Evolutionary conservation across 2,888 invertebrate species (phyloP).

Genomic region (Aplocera efformata): DNA sequence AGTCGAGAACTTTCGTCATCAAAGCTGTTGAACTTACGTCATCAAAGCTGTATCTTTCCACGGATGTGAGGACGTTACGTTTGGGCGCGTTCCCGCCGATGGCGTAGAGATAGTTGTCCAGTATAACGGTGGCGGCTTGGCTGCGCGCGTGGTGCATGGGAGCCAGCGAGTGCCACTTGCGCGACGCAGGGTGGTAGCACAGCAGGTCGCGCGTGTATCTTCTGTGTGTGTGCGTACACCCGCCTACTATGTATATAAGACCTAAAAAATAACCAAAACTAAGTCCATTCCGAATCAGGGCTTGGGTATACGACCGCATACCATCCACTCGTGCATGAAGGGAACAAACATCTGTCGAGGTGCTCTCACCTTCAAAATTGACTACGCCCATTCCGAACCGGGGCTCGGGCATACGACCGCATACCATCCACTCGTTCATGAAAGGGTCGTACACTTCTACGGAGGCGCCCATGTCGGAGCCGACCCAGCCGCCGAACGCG

Average conservation of each 20-base stretch:
- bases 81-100: conserved; percentile 93
- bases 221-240: conserved; percentile 87
- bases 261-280: conserved; percentile 80
- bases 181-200: conserved; percentile 89
- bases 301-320: conserved; percentile 83
- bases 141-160: conserved; percentile 90
- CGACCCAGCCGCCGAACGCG: conserved; percentile 96
- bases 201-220: conserved; percentile 90
- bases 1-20: too few relatives aligned
- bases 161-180: conserved; percentile 88
- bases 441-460: conserved; percentile 93
- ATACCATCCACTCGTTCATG: conserved; percentile 87
- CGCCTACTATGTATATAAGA: conserved; percentile 94
- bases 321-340: conserved; percentile 86
- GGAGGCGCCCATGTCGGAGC: conserved; percentile 92
- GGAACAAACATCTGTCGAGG: background rate
- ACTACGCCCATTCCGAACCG: conserved; percentile 96
- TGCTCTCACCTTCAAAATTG: conserved; percentile 87
- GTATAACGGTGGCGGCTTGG: conserved; percentile 93
- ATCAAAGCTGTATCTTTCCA: conserved; percentile 90
- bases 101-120: conserved; percentile 91
- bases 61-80: conserved; percentile 88
- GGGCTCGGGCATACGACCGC: conserved; percentile 90
- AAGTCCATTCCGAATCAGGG: conserved; percentile 96
- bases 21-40: conserved; percentile 82